Evolutionary conservation across 2,113 vertebrate genomes (phyloP).

Genomic region (Ictidomys tridecemlineatus): DNA sequence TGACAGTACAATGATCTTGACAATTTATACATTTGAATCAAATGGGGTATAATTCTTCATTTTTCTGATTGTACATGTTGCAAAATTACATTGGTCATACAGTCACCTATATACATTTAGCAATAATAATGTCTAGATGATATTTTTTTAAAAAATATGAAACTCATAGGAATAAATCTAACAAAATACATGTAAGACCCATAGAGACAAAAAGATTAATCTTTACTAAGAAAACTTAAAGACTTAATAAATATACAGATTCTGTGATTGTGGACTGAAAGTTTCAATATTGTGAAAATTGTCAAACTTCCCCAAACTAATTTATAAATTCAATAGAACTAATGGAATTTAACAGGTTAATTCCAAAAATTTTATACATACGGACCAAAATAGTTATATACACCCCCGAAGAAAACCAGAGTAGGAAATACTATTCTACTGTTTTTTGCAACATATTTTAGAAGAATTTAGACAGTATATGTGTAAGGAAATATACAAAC

Average conservation of each 20-base stretch:
- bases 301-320: background rate
- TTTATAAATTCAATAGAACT: background rate
- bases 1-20: no score
- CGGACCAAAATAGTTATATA: background rate
- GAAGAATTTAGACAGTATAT: background rate
- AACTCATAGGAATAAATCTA: background rate
- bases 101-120: no score
- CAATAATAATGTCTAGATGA: no score
- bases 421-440: background rate
- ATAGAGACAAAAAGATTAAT: background rate
- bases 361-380: background rate
- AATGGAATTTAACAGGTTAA: background rate
- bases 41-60: no score
- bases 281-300: background rate
- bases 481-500: background rate
- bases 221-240: background rate
- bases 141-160: background rate
- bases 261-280: background rate
- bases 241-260: background rate
- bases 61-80: no score
- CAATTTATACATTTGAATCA: no score
- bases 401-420: background rate
- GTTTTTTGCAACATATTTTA: background rate
- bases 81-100: no score
- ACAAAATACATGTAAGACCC: background rate